Evolutionary conservation across 1,140 invertebrate species (phyloP).

Genomic region (Diorhabda sublineata): DNA sequence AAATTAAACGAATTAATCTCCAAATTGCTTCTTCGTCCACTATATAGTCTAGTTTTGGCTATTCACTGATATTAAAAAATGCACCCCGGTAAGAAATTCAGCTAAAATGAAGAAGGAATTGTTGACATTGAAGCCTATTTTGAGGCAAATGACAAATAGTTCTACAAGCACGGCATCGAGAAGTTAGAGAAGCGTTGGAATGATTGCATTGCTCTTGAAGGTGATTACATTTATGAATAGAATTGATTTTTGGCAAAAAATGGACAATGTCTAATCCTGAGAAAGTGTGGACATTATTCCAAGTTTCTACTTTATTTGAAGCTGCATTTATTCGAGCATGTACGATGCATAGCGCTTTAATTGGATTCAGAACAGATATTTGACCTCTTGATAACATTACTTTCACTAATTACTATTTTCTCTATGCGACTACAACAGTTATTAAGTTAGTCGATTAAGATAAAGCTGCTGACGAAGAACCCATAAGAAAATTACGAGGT

Average conservation of each 20-base stretch:
- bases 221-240: no score
- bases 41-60: no score
- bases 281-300: background rate
- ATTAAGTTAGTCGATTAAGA: background rate
- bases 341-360: background rate
- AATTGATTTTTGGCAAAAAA: background rate
- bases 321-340: background rate
- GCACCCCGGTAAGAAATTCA: no score
- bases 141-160: no score
- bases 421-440: background rate
- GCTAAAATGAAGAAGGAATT: no score
- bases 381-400: background rate
- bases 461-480: background rate
- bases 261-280: background rate
- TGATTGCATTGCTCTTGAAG: no score
- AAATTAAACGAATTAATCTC: no score
- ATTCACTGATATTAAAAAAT: no score
- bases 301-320: background rate
- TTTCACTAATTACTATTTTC: background rate
- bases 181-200: no score
- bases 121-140: no score
- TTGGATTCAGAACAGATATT: background rate
- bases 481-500: background rate
- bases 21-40: no score
- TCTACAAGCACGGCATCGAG: no score